A percentile compares a stretch with the other conserved stretches of the same genome.
Conservation (phyloP, 1,140 invertebrate genomes). For the Drosophila asahinai region DNA sequence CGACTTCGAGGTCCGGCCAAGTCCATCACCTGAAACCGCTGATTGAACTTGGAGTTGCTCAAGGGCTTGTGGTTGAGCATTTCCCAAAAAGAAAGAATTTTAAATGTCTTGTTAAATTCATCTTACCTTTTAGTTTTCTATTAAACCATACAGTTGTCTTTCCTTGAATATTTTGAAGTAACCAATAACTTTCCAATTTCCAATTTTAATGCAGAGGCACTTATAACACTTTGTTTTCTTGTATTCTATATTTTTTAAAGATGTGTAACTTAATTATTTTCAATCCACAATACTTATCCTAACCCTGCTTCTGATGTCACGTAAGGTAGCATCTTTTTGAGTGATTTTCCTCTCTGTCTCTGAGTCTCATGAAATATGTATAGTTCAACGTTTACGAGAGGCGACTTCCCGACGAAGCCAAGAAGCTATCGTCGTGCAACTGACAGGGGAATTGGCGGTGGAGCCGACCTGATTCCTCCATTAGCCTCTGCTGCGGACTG, state of each 20-base stretch:
- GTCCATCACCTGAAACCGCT: constrained; percentile 32
- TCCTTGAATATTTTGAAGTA: background rate
- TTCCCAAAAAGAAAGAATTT: background rate
- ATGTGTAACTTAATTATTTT: background rate
- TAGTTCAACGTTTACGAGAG: constrained; percentile 62
- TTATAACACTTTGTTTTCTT: no score
- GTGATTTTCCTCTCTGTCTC: constrained; percentile 43
- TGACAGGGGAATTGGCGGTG: constrained; percentile 47
- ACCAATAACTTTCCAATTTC: background rate
- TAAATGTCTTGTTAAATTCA: background rate
- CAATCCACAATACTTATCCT: background rate
- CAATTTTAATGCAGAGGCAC: no score
- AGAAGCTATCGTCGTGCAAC: constrained; percentile 28
- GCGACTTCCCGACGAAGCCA: background rate
- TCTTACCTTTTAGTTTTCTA: background rate
- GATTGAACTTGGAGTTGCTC: background rate
- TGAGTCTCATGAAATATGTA: constrained; percentile 71
- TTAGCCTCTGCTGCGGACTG: constrained; percentile 44
- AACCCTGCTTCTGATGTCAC: background rate
- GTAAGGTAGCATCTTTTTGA: constrained; percentile 27
- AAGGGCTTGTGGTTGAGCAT: background rate
- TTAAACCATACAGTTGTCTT: background rate
- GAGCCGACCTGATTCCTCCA: constrained; percentile 1
- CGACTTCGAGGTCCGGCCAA: background rate
- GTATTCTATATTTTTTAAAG: no score